Evolutionary conservation across 2,113 vertebrate species (phyloP).

Genomic region (Morone saxatilis): DNA sequence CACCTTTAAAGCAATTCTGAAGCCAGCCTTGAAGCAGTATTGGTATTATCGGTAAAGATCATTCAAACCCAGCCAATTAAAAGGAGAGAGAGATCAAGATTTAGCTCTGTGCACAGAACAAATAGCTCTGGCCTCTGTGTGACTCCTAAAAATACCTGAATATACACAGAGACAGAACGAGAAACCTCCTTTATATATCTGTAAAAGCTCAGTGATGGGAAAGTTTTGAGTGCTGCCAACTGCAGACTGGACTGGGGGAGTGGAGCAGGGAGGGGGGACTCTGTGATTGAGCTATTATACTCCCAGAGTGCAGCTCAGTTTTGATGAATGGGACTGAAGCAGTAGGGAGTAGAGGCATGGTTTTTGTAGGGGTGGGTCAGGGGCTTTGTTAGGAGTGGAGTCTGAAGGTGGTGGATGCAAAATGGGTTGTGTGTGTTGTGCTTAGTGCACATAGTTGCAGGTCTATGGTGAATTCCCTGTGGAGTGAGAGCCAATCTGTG

Average conservation of each 20-base stretch:
- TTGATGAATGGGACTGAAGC: constrained; percentile 61
- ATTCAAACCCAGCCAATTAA: constrained; percentile 40
- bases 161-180: constrained; percentile 26
- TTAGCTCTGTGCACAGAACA: constrained; percentile 28
- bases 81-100: neutral
- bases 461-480: constrained; percentile 34
- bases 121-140: constrained; percentile 35
- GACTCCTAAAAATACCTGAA: constrained; percentile 21
- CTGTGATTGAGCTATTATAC: constrained; percentile 65
- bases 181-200: constrained; percentile 33
- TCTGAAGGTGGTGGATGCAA: constrained; percentile 16
- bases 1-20: constrained; percentile 9
- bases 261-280: neutral
- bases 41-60: constrained; percentile 22
- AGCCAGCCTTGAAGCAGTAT: constrained; percentile 33
- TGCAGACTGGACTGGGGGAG: constrained; percentile 21
- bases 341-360: constrained; percentile 19
- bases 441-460: neutral
- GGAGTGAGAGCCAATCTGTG: constrained; percentile 61
- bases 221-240: constrained; percentile 60
- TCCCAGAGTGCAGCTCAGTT: constrained; percentile 50
- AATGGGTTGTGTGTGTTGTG: constrained; percentile 8
- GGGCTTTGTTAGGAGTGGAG: neutral
- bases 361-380: constrained; percentile 11
- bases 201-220: constrained; percentile 57